Percentiles rank a stretch among this genome's conserved stretches.
These are phyloP conservation scores for Brachionus calyciflorus DNA, from an alignment of 1,140 invertebrate species.

Conservation along the genomic window DNA sequence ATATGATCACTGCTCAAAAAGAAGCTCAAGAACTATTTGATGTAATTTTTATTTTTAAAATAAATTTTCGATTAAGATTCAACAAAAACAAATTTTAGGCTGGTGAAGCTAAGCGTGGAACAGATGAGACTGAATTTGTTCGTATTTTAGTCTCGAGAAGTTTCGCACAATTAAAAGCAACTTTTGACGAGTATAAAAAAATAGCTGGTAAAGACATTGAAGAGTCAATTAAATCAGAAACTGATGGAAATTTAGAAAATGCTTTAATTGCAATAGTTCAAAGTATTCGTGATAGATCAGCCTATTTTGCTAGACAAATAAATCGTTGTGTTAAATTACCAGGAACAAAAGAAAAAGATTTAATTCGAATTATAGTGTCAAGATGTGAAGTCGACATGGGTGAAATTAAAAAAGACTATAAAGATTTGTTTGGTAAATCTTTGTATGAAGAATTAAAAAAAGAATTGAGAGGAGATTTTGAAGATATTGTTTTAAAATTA, in stretches of 20 bases:
- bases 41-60: neutral
- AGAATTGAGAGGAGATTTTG: conserved; percentile 37
- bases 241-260: too few relatives aligned
- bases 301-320: conserved; percentile 27
- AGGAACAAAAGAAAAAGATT: conserved; percentile 45
- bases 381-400: conserved; percentile 40
- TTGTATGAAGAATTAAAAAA: conserved; percentile 23
- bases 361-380: conserved; percentile 36
- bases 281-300: neutral
- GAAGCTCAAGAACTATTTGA: conserved; percentile 24
- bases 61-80: too few relatives aligned
- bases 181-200: conserved; percentile 16
- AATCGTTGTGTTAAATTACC: neutral
- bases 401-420: conserved; percentile 39
- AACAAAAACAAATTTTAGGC: too few relatives aligned
- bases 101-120: conserved; percentile 22
- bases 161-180: too few relatives aligned
- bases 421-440: neutral
- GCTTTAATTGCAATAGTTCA: too few relatives aligned
- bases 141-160: neutral
- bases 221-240: neutral
- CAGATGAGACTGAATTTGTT: conserved; percentile 34
- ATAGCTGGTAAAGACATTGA: conserved; percentile 24
- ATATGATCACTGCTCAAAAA: neutral
- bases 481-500: conserved; percentile 5